Base-by-base conservation (phyloP, 2,113 vertebrate genomes). In the Boleophthalmus pectinirostris region DNA sequence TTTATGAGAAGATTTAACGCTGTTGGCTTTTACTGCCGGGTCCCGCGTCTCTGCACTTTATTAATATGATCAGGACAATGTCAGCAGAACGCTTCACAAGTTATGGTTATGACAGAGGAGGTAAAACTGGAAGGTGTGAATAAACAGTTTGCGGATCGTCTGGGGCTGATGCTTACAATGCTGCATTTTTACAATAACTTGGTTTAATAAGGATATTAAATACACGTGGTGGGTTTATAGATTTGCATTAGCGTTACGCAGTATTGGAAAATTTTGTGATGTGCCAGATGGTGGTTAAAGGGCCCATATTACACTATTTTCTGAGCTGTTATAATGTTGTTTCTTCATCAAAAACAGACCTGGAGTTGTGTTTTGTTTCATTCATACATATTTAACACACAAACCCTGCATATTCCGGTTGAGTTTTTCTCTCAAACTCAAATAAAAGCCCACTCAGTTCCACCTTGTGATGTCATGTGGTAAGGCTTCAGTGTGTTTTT, bases 11-110 rank as follows among this genome's bases (percentile, higher is more conserved):
- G 76, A 85, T 90, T 90, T 87, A 80, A 78, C 77, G 47, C 82
- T 81, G 73, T 45, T 80, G 77, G 80, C 81, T 87, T 88, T 87
- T 88, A 88, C 74, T 77, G 80, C 75, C 6, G 12, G 43, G 75
- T 84, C 87, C 80, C 78, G 83, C 73, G 70, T 72, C 79, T 33
- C 76, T 74, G 82, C 80, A 82, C 82, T 92, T 92, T 90, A 92
- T 91, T 91, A 92, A 90, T 88, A 89, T 90, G 89, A 87, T 88
- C 85, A 92, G 90, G 90, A 90, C 86, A 82, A 86, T 87, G 88
- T 91, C 89, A 91, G 86, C 88, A 89, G 73, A 85, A 81, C 72
- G 70, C 70, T 87, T 85, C 84, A 83, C 46, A 72, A 72, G 83
- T 81, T 88, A 85, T 72, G 80, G 79, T 51, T 81, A 58, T 81